A percentile compares a stretch with the other conserved stretches of the same genome.
Conservation (phyloP, 2,888 invertebrate species). For the Epistrophella euchroma region DNA sequence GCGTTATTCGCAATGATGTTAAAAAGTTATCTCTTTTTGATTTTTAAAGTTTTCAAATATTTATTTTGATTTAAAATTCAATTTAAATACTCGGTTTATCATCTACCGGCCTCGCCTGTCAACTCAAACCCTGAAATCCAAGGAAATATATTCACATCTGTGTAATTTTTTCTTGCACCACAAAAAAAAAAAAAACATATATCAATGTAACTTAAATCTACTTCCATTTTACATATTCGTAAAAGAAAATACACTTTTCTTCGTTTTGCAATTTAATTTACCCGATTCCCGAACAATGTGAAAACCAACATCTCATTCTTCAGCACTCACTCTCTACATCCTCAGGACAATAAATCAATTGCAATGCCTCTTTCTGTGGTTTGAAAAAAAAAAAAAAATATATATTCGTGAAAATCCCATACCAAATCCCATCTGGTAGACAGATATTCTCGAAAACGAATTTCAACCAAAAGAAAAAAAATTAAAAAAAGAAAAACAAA, state of each 20-base stretch:
- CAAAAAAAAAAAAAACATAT: neutral
- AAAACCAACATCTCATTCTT: conserved; percentile 60
- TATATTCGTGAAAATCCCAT: conserved; percentile 61
- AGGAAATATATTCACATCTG: conserved; percentile 58
- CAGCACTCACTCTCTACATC: conserved; percentile 52
- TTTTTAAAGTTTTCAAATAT: neutral
- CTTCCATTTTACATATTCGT: conserved; percentile 32
- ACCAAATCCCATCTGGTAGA: conserved; percentile 68
- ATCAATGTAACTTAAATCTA: conserved; percentile 8
- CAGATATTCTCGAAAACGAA: conserved; percentile 58
- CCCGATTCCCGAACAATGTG: conserved; percentile 50
- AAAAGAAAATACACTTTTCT: conserved; percentile 23
- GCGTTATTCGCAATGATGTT: too few species aligned
- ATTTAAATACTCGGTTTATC: neutral
- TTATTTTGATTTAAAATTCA: neutral
- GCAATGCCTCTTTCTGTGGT: conserved; percentile 62
- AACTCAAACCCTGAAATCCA: neutral
- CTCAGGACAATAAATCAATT: conserved; percentile 75
- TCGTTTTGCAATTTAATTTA: conserved; percentile 54
- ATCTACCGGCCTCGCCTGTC: neutral
- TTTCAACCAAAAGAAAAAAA: conserved; percentile 10
- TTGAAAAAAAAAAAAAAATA: conserved; percentile 23
- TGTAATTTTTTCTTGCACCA: neutral
- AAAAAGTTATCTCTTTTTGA: too few species aligned
- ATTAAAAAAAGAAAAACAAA: conserved; percentile 16